These are phyloP conservation scores for Dermatophagoides farinae DNA, from an alignment of 1,140 invertebrate species.

Conservation along the genomic window DNA sequence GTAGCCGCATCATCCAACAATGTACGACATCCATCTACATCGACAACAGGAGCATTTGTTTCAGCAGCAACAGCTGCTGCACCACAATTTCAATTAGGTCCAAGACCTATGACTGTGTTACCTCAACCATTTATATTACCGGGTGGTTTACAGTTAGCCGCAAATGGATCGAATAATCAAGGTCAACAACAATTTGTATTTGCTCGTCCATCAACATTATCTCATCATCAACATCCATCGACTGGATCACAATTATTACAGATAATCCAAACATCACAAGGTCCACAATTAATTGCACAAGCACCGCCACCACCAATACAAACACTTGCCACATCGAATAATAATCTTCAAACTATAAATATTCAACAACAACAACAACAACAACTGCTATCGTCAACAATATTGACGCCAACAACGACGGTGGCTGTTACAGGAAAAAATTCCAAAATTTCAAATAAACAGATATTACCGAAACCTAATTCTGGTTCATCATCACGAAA, in stretches of 20 bases:
- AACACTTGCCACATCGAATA: not conserved
- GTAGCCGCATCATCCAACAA: not conserved
- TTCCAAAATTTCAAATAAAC: constrained; percentile 14
- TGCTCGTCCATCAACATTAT: not conserved
- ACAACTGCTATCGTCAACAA: not conserved
- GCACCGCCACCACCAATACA: not conserved
- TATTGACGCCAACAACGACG: not conserved
- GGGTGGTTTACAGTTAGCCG: not conserved
- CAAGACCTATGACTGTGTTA: not conserved
- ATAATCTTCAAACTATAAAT: not conserved
- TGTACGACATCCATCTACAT: not conserved
- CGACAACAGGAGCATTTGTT: not conserved
- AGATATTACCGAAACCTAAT: constrained; percentile 22
- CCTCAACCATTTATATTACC: constrained; percentile 8
- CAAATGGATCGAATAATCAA: not conserved
- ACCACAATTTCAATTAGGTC: constrained; percentile 7
- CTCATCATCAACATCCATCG: not conserved
- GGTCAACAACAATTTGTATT: not conserved
- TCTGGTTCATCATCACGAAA: not conserved
- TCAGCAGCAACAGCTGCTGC: not conserved
- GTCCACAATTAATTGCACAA: constrained; percentile 2
- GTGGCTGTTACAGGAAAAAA: not conserved
- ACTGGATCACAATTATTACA: constrained; percentile 11
- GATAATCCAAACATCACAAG: constrained; percentile 14
- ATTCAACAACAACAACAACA: not conserved